Evolutionary conservation across 2,113 vertebrate genomes (phyloP), one percentile per base, ranked within the genome.

Genomic region (Tupaia tana): DNA sequence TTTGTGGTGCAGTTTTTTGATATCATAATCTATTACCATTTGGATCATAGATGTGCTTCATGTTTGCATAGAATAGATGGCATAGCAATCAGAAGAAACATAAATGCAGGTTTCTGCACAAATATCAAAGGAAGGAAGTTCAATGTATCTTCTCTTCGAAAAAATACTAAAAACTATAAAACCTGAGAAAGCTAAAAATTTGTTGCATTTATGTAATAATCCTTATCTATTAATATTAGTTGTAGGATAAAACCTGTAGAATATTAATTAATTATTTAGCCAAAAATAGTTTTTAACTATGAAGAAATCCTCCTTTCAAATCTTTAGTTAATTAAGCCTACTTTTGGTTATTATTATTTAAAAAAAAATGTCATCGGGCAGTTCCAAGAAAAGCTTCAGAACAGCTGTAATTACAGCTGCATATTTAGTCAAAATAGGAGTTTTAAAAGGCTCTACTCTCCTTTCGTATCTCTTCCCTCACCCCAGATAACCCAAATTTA

Each of bases 391-490:
- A 90, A 96, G 73, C 77, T 93, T 95, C n/a, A 95, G 80, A 96
- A 94, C 93, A 96, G 89, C 95, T 96, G 94, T 93, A 93, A 87
- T 95, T 96, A 93, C 93, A 97, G 95, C 96, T 97, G 89, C 93
- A 92, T 67, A 86, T 85, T 94, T 97, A 97, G 97, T 97, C 91
- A 96, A 97, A 97, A 91, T 88, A 96, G 86, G 69, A 67, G 58
- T 59, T 95, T 95, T 96, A 91, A 91, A 96, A 92, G 58, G 20
- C 13, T 20, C 71, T 77, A 81, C 69, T 94, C 43, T 25, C 31
- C 84, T 97, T 97, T 95, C 2, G 11, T 13, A 85, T 91, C 86
- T 89, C 79, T 95, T 96, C 59, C 81, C 15, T 92, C 52, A 90
- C 83, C 86, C 84, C 43, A 81, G 54, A 59, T 91, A 93, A 95